Evolutionary conservation across 2,888 invertebrate genomes (phyloP), one percentile per base, ranked within the genome.

Genomic region (Spicauda simplicius): DNA sequence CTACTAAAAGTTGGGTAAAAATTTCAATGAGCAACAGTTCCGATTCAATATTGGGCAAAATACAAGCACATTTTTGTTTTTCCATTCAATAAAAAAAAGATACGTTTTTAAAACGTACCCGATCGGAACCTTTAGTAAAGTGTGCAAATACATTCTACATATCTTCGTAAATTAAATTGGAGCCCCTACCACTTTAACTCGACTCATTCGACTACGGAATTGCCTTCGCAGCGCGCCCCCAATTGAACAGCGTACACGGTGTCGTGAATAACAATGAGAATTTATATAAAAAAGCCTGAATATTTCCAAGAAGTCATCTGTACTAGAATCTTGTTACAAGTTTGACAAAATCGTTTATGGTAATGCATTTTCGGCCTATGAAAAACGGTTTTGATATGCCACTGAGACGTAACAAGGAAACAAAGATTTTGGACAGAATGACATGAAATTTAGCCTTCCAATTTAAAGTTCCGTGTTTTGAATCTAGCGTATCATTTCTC

Each of bases 141-240:
- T 41, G 41, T 41, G 14, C 60, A 37, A 54, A 66, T 56, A 61
- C 61, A 62, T 67, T 62, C 56, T 62, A 37, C 56, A 57, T 57
- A 62, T 67, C 56, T 67, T 67, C 30, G 60, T 60, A 61, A 67
- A 67, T 67, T 67, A 67, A 67, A 67, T 67, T 67, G 66, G 37
- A 50, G 55, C 56, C 66, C 66, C 66, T 60, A 66, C 66, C 66
- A 66, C 61, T 56, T 61, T 61, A 61, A 67, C 55, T 67, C 66
- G 55, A 67, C 66, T 66, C 67, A 61, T 67, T 67, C 67, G 60
- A 25, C 48, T 56, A 54, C 61, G 50, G 66, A 67, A 67, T 67
- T 56, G 61, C 60, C 60, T 48, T 60, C 54, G 60, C 54, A 55
- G 66, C 60, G 66, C 66, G 60, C 61, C 62, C 67, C 56, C 66